Evolutionary conservation across 2,888 invertebrate species (phyloP), one percentile per base, ranked within the genome.

Genomic region (Patella depressa): DNA sequence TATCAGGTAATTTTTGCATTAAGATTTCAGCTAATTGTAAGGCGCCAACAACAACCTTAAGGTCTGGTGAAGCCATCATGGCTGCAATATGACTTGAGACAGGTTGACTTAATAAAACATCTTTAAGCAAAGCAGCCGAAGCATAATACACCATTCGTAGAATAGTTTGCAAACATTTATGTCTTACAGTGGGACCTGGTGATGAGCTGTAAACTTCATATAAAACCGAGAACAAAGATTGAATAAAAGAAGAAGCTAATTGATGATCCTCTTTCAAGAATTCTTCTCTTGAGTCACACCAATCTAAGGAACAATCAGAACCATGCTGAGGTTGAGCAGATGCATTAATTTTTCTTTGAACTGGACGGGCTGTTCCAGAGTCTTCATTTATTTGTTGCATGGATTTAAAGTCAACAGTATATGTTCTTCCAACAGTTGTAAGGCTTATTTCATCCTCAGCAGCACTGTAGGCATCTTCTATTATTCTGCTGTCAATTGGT

Each of bases 381-480:
- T 98, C 98, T 93, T 99, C 98, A 92, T 98, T 99, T 84, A 98
- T 96, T 93, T 99, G 98, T 92, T 98, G 98, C 98, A 98, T 97
- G 86, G 97, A 95, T 90, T 97, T 96, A 90, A 99, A 96, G 93
- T 99, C 98, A 84, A 99, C 95, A 0, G 98, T 97, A 93, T 98
- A 98, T 3, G 97, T 97, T 87, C 97, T 94, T 75, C 98, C 98
- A 90, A 97, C 94, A 75, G 97, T 96, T 78, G 96, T 96, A 84
- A 99, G 94, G 90, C 96, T 96, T 85, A 98, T 96, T 92, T 98
- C 98, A 91, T 98, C 98, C 91, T 98, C 98, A 57, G 97, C 97
- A 84, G 96, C 95, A 89, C 96, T 95, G 92, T 97, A 97, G 53
- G 98, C 98, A 80, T 97, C 94, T 93, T 99, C 98, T 82, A 99